A percentile compares a stretch with the other conserved stretches of the same genome.
phyloP scores from a whole-genome alignment of 2,113 vertebrate species.

The Paramisgurnus dabryanus region DNA sequence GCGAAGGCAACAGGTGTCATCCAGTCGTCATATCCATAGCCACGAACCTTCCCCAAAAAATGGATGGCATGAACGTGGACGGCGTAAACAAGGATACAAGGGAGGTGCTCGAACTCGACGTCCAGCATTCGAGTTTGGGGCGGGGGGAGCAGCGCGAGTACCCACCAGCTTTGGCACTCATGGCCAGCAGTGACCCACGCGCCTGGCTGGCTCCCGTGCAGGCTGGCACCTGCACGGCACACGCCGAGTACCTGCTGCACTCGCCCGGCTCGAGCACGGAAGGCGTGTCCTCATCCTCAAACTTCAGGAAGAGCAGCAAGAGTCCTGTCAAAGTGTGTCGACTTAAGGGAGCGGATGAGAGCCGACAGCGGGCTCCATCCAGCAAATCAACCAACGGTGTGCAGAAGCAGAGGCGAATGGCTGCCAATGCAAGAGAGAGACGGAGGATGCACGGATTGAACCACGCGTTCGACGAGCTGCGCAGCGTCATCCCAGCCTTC shows the following conservation, averaged over 20 bases:
- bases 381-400: conserved; percentile 76
- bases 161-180: conserved; percentile 73
- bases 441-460: conserved; percentile 94
- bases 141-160: conserved; percentile 63
- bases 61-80: conserved; percentile 70
- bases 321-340: conserved; percentile 74
- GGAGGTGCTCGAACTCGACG: conserved; percentile 54
- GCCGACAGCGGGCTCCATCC: conserved; percentile 73
- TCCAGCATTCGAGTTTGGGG: conserved; percentile 57
- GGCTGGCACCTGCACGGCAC: conserved; percentile 80
- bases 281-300: conserved; percentile 67
- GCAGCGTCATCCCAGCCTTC: conserved; percentile 93
- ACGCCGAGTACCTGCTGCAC: conserved; percentile 81
- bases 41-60: conserved; percentile 42
- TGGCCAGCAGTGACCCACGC: conserved; percentile 83
- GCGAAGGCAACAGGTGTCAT: conserved; percentile 55
- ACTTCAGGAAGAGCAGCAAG: conserved; percentile 69
- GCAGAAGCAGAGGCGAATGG: conserved; percentile 87
- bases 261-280: conserved; percentile 75
- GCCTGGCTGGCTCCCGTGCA: conserved; percentile 83
- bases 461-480: conserved; percentile 94
- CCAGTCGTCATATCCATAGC: conserved; percentile 20
- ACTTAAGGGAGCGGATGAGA: conserved; percentile 69
- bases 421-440: conserved; percentile 91
- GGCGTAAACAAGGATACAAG: conserved; percentile 67